Evolutionary conservation across 2,888 invertebrate genomes (phyloP).

Genomic region (Lamellibrachia satsuma): DNA sequence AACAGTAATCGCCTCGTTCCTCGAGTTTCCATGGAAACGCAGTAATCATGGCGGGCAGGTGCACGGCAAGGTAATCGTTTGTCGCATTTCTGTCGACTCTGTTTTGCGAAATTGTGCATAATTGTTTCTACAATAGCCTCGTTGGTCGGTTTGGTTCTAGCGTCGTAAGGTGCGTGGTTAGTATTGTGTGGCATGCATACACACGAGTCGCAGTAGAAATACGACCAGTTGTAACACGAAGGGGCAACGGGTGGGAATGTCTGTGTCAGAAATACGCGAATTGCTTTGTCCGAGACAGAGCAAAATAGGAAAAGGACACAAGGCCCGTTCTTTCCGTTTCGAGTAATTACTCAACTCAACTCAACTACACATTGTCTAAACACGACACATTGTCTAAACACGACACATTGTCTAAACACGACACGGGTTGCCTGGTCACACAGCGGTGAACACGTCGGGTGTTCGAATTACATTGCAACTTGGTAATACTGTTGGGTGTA

Average conservation of each 20-base stretch:
- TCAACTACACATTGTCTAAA: background rate
- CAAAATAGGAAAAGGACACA: background rate
- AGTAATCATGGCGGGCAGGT: background rate
- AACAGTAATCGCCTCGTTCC: background rate
- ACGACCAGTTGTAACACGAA: background rate
- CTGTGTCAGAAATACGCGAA: background rate
- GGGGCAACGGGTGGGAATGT: background rate
- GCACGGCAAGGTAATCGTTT: background rate
- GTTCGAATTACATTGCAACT: background rate
- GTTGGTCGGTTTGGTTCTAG: background rate
- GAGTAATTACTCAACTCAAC: background rate
- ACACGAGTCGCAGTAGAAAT: background rate
- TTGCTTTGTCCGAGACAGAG: background rate
- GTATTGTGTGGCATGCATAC: background rate
- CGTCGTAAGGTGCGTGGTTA: background rate
- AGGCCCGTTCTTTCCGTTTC: background rate
- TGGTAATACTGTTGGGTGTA: too few species aligned
- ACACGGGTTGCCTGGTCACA: background rate
- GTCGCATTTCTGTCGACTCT: background rate
- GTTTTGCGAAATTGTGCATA: background rate
- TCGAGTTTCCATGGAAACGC: constrained; percentile 13
- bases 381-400: background rate
- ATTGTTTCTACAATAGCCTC: background rate
- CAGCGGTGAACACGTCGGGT: too few species aligned
- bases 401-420: background rate